These are phyloP conservation scores for Ecdyonurus torrentis DNA, from an alignment of 2,888 invertebrate genomes.

Conservation along the genomic window DNA sequence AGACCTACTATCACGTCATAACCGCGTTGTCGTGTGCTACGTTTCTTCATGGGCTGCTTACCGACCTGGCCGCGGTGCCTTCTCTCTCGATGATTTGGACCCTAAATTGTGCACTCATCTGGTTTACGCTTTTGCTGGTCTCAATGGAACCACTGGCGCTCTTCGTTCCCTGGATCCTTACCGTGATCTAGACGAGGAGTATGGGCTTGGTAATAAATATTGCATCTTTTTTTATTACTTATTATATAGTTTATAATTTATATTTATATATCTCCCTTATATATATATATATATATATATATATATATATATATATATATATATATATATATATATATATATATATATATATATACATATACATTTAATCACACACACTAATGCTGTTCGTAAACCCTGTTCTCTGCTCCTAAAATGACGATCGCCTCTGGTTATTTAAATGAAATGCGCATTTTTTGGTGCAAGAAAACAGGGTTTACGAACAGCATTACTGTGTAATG, in stretches of 20 bases:
- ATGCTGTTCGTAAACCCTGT: too few relatives aligned
- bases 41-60: slow-evolving; percentile 66
- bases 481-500: too few relatives aligned
- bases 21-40: slow-evolving; percentile 64
- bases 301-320: too few relatives aligned
- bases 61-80: slow-evolving; percentile 45
- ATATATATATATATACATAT: too few relatives aligned
- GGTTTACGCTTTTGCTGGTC: slow-evolving; percentile 66
- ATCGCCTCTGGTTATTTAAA: too few relatives aligned
- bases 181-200: slow-evolving; percentile 58
- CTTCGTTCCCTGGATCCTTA: slow-evolving; percentile 60
- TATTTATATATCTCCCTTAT: background rate
- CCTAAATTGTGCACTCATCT: slow-evolving; percentile 63
- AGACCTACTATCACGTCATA: slow-evolving; percentile 33
- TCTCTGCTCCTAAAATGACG: too few relatives aligned
- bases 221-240: slow-evolving; percentile 1
- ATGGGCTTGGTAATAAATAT: slow-evolving; percentile 53
- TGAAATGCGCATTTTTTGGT: too few relatives aligned
- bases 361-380: too few relatives aligned
- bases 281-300: background rate
- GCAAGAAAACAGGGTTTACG: too few relatives aligned
- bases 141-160: slow-evolving; percentile 43
- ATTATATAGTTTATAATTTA: background rate
- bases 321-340: too few relatives aligned
- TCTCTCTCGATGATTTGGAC: slow-evolving; percentile 46